Evolutionary conservation across 2,797 vertebrate species (phyloP).

Genomic region (Sternotherus odoratus): DNA sequence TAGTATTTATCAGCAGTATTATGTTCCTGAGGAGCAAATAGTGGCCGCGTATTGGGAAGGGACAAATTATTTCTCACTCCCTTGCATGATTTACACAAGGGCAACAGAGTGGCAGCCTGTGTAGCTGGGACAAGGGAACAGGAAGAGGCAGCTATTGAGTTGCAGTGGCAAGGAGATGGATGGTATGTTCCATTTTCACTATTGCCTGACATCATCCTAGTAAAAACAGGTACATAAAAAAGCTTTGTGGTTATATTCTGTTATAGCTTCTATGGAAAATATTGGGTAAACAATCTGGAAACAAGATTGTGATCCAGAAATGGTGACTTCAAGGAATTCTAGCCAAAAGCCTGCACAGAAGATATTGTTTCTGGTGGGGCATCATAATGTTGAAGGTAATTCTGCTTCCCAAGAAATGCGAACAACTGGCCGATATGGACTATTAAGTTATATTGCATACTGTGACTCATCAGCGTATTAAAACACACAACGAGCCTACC

Average conservation of each 20-base stretch:
- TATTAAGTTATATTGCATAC: background rate
- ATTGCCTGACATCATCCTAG: accelerated
- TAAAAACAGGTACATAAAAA: background rate
- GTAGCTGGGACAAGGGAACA: background rate
- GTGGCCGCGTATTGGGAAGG: background rate
- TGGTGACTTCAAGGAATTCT: background rate
- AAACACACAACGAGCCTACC: background rate
- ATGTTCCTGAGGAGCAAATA: background rate
- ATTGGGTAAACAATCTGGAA: background rate
- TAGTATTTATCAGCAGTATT: background rate
- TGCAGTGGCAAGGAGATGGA: background rate
- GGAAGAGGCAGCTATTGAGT: background rate
- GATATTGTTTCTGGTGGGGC: background rate
- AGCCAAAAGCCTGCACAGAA: background rate
- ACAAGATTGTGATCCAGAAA: background rate
- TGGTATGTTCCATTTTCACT: background rate
- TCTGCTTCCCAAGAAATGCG: background rate
- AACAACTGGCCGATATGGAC: background rate
- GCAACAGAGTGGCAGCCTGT: background rate
- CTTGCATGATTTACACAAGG: background rate
- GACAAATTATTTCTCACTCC: background rate
- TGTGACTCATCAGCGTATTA: background rate
- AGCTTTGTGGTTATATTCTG: background rate
- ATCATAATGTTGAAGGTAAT: background rate
- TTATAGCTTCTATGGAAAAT: background rate